Percentiles rank a stretch among this genome's conserved stretches.
These are phyloP conservation scores for Lethrus apterus DNA, from an alignment of 1,140 invertebrate species.

Conservation along the genomic window DNA sequence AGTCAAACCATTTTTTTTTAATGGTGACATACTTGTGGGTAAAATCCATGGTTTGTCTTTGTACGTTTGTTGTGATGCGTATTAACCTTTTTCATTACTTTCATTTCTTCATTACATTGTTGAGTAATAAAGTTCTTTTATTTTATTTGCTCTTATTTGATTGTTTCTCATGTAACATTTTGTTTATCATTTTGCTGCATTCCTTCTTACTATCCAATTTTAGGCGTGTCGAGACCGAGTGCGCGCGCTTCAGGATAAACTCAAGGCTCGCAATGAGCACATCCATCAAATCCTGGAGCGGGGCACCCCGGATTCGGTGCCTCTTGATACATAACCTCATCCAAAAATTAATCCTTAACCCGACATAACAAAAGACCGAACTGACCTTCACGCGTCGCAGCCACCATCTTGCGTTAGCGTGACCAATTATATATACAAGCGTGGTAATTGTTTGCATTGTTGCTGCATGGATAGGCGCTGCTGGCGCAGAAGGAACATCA, in stretches of 20 bases:
- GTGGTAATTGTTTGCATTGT: constrained; percentile 37
- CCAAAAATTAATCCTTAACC: constrained; percentile 15
- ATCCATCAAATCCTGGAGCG: constrained; percentile 79
- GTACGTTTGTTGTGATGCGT: too few relatives aligned
- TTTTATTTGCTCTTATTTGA: constrained; percentile 31
- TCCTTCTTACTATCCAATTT: constrained; percentile 38
- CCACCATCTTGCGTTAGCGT: constrained; percentile 30
- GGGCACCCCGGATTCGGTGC: constrained; percentile 70
- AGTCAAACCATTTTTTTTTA: too few relatives aligned
- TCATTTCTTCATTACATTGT: neutral
- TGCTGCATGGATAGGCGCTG: constrained; percentile 63
- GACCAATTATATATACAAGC: constrained; percentile 3
- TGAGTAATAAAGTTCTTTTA: constrained; percentile 15
- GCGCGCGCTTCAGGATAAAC: constrained; percentile 79
- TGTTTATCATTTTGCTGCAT: constrained; percentile 51
- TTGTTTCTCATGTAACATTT: constrained; percentile 46
- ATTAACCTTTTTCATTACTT: neutral
- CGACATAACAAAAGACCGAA: constrained; percentile 15
- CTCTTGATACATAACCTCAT: constrained; percentile 51
- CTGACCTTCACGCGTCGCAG: constrained; percentile 31
- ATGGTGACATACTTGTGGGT: too few relatives aligned
- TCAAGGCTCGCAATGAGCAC: constrained; percentile 75
- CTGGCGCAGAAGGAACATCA: constrained; percentile 55
- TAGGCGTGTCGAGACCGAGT: constrained; percentile 79
- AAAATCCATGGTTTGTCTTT: too few relatives aligned